These are phyloP conservation scores for Helicoverpa zea DNA, from an alignment of 1,140 invertebrate species.

Conservation along the genomic window DNA sequence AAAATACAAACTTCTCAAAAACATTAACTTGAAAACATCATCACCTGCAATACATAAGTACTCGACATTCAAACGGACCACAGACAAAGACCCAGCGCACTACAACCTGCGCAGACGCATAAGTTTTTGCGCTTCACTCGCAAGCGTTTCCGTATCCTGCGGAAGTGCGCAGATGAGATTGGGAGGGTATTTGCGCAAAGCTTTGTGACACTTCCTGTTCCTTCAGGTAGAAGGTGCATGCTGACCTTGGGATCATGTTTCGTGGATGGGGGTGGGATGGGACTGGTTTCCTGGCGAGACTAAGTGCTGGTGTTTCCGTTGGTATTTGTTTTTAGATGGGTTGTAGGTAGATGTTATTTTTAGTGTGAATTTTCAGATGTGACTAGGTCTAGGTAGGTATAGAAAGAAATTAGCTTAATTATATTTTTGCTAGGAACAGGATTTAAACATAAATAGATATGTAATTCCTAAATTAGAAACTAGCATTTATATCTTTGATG, in stretches of 20 bases:
- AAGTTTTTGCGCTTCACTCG: conserved; percentile 70
- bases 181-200: conserved; percentile 70
- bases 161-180: conserved; percentile 77
- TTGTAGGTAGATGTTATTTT: neutral
- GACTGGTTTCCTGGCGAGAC: conserved; percentile 48
- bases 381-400: neutral
- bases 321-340: conserved; percentile 12
- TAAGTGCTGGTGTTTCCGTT: conserved; percentile 46
- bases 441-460: no score
- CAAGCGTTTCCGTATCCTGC: conserved; percentile 80
- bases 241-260: conserved; percentile 79
- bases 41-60: conserved; percentile 46
- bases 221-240: conserved; percentile 78
- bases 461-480: no score
- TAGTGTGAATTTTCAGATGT: neutral
- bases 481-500: no score
- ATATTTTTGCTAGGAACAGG: no score
- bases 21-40: neutral
- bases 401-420: no score
- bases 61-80: conserved; percentile 33
- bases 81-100: conserved; percentile 37
- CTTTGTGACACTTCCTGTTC: conserved; percentile 63
- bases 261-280: conserved; percentile 59
- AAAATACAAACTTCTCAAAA: neutral
- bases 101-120: conserved; percentile 71